phyloP scores from a whole-genome alignment of 2,113 vertebrate species.

The Guaruba guarouba region DNA sequence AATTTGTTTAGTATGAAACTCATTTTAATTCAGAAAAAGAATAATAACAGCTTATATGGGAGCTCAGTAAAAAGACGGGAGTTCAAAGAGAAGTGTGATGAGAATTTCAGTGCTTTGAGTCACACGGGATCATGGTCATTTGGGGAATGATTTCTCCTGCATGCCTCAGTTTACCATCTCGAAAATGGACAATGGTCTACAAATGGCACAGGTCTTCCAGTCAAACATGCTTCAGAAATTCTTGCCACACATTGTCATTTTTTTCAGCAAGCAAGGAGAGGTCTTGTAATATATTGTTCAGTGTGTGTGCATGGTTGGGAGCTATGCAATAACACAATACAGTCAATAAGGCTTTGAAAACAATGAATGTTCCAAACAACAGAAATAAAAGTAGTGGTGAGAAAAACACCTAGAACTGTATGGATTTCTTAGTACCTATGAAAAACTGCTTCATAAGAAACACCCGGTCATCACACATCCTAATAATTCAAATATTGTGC shows the following conservation, averaged over 20 bases:
- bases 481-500: background rate
- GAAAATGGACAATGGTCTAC: background rate
- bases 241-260: background rate
- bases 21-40: background rate
- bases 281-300: background rate
- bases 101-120: background rate
- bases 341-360: background rate
- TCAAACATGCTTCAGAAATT: background rate
- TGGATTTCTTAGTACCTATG: background rate
- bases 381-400: background rate
- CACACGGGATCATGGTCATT: fast-evolving
- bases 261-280: background rate
- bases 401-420: background rate
- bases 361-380: background rate
- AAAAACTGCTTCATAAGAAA: background rate
- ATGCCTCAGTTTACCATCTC: background rate
- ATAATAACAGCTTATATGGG: background rate
- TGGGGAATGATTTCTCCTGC: background rate
- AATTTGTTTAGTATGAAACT: background rate
- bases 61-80: background rate
- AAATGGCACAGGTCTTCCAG: background rate
- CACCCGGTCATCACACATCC: background rate
- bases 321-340: background rate
- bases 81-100: background rate
- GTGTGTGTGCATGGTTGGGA: fast-evolving